These are phyloP conservation scores for Congeria kusceri DNA, from an alignment of 2,888 invertebrate species.

Conservation along the genomic window DNA sequence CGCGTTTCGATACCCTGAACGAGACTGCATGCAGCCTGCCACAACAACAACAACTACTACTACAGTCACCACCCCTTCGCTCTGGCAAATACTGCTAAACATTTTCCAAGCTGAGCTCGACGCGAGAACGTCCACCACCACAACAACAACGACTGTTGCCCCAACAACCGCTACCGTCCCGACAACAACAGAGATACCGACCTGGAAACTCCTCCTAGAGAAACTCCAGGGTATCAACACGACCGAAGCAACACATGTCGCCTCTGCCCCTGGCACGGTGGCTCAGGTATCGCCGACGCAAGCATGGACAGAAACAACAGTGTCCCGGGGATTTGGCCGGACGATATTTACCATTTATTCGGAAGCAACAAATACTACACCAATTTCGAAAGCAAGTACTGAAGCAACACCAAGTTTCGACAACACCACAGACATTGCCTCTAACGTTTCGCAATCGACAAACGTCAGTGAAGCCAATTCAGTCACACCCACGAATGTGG, in stretches of 20 bases:
- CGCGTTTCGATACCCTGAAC: constrained; percentile 20
- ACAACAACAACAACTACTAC: constrained; percentile 3
- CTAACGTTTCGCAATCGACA: too few relatives aligned
- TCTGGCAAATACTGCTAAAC: constrained; percentile 26
- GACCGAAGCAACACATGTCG: not conserved
- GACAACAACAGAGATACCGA: constrained; percentile 28
- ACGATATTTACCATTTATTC: not conserved
- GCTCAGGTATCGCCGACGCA: constrained; percentile 2
- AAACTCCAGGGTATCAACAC: not conserved
- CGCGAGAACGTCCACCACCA: not conserved
- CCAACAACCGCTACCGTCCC: not conserved
- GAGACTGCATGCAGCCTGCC: constrained; percentile 27
- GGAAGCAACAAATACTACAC: not conserved
- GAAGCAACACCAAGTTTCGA: too few relatives aligned
- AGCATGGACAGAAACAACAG: not conserved
- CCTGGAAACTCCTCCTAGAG: constrained; percentile 28
- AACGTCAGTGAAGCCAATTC: too few relatives aligned
- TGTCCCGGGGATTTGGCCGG: not conserved
- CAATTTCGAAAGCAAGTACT: too few relatives aligned
- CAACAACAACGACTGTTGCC: constrained; percentile 8
- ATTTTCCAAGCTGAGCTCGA: constrained; percentile 10
- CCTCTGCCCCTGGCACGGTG: not conserved
- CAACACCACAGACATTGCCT: too few relatives aligned
- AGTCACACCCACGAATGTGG: too few relatives aligned
- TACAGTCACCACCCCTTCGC: constrained; percentile 12